These are phyloP conservation scores for Planiliza haematocheilus DNA, from an alignment of 2,113 vertebrate genomes.

Conservation along the genomic window DNA sequence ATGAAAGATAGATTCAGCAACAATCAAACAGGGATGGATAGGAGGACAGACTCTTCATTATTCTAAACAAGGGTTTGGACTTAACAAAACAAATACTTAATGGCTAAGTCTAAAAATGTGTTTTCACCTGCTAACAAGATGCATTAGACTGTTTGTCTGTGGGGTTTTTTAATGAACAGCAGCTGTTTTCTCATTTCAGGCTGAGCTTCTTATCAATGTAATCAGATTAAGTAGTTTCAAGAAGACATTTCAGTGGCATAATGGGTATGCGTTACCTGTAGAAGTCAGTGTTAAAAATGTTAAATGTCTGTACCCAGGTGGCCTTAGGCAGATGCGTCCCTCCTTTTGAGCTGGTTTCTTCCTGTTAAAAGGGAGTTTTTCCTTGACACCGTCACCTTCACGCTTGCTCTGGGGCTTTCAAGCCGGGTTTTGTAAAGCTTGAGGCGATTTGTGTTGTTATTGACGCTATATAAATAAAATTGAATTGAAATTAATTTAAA, in stretches of 20 bases:
- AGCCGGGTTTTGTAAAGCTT: no score
- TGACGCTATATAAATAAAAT: no score
- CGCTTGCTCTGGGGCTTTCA: no score
- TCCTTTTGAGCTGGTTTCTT: no score
- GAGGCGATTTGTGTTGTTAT: no score
- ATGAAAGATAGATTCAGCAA: neutral
- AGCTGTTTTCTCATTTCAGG: conserved; percentile 12
- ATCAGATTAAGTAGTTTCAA: conserved; percentile 37
- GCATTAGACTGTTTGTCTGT: neutral
- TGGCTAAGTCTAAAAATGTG: neutral
- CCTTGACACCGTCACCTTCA: no score
- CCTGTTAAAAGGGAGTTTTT: no score
- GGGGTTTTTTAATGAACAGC: conserved; percentile 10
- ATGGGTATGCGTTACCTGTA: no score
- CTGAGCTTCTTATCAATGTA: conserved; percentile 5
- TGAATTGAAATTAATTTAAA: no score
- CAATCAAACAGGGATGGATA: neutral
- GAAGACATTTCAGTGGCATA: neutral
- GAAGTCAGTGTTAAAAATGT: no score
- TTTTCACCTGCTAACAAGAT: neutral
- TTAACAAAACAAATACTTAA: neutral
- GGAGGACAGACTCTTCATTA: neutral
- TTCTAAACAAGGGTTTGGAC: neutral
- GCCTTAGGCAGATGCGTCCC: no score
- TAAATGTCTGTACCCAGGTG: no score